These are phyloP conservation scores for Tetragnatha versicolor DNA, from an alignment of 1,140 invertebrate genomes.

Conservation along the genomic window DNA sequence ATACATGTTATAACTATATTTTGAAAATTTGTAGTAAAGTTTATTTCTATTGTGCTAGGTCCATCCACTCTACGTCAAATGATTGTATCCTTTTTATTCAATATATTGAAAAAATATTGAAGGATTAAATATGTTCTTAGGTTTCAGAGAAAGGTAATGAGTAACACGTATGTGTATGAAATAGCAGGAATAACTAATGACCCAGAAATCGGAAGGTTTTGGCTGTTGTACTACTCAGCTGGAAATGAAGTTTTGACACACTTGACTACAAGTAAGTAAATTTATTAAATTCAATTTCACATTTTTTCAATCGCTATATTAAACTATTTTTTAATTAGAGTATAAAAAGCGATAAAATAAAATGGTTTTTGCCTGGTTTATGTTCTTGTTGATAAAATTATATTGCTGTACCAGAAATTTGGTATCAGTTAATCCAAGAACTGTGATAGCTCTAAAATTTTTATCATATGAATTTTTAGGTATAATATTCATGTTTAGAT, in stretches of 20 bases:
- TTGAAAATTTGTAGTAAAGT: not conserved
- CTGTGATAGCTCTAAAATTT: not conserved
- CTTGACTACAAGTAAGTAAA: not conserved
- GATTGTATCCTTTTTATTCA: not conserved
- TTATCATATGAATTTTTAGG: too few species aligned
- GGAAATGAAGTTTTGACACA: not conserved
- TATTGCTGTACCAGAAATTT: not conserved
- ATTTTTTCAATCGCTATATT: not conserved
- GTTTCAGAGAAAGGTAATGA: not conserved
- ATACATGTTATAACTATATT: not conserved
- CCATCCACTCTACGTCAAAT: not conserved
- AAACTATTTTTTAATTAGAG: not conserved
- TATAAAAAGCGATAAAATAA: not conserved
- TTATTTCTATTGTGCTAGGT: not conserved
- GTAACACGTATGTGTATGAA: conserved; percentile 17
- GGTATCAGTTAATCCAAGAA: not conserved
- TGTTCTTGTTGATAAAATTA: not conserved
- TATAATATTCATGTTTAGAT: too few species aligned
- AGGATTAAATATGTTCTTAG: not conserved
- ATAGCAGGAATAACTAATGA: not conserved
- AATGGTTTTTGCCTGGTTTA: not conserved
- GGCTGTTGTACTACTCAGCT: not conserved
- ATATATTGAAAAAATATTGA: not conserved
- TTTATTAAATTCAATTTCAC: not conserved
- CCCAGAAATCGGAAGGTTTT: conserved; percentile 16